Evolutionary conservation across 2,113 vertebrate genomes (phyloP).

Genomic region (Rhinichthys klamathensis): DNA sequence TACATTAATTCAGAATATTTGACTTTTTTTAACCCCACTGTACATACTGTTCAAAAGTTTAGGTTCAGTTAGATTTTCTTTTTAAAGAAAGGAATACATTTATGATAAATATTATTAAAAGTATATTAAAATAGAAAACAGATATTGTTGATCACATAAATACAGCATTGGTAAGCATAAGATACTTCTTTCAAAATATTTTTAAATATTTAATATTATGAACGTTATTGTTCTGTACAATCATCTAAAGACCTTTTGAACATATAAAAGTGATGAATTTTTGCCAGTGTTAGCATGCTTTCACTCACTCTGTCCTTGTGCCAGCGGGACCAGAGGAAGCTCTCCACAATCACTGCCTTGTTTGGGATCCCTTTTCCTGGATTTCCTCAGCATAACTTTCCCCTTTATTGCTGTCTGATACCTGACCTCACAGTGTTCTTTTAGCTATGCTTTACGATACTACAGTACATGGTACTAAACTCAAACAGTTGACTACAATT

Average conservation of each 20-base stretch:
- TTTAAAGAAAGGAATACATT: no score
- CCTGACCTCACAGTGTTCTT: not conserved
- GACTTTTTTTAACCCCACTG: not conserved
- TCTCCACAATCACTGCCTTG: constrained; percentile 48
- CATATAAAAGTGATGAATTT: not conserved
- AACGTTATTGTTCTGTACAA: not conserved
- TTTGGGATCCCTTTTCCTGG: constrained; percentile 54
- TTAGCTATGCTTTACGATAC: not conserved
- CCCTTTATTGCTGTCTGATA: not conserved
- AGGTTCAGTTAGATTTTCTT: not conserved
- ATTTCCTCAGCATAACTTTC: constrained; percentile 64
- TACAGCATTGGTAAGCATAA: not conserved
- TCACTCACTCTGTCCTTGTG: constrained; percentile 40
- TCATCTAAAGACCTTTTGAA: not conserved
- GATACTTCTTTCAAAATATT: not conserved
- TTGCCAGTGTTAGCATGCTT: constrained; percentile 7
- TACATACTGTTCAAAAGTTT: not conserved
- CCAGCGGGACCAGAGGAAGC: constrained; percentile 68
- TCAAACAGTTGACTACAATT: not conserved
- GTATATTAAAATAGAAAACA: not conserved
- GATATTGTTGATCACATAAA: not conserved
- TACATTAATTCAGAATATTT: no score
- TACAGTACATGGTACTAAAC: not conserved
- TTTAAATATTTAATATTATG: not conserved
- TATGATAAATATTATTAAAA: not conserved